A percentile compares a stretch with the other conserved stretches of the same genome.
phyloP scores from a whole-genome alignment of 2,888 invertebrate genomes.

The Boloria euphrosyne region DNA sequence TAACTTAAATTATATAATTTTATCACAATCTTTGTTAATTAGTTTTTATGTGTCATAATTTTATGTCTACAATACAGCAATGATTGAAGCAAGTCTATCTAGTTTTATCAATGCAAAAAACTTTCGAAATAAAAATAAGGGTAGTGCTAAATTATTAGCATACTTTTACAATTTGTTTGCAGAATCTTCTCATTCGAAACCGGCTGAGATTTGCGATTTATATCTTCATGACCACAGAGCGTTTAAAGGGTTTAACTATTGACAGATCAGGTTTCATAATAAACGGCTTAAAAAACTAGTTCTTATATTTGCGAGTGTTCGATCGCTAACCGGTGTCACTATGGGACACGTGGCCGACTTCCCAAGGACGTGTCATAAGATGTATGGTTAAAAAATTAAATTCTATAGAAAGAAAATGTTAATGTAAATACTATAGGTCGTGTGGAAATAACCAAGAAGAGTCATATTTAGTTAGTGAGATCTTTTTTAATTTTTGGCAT shows the following conservation, averaged over 20 bases:
- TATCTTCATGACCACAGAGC: conserved; percentile 43
- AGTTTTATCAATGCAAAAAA: conserved; percentile 8
- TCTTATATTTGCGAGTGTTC: conserved; percentile 18
- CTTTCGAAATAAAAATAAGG: conserved; percentile 3
- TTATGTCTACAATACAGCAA: too few species aligned
- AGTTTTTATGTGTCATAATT: too few species aligned
- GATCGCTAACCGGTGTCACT: conserved; percentile 18
- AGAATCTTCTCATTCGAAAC: conserved; percentile 29
- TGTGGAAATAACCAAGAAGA: background rate
- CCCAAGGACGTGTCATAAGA: conserved; percentile 26
- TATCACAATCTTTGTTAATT: too few species aligned
- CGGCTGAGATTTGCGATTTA: conserved; percentile 40
- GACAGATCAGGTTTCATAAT: conserved; percentile 37
- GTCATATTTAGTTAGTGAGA: conserved; percentile 8
- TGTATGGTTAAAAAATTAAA: conserved; percentile 15
- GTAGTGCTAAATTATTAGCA: conserved; percentile 8
- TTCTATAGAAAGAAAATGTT: background rate
- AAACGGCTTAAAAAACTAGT: conserved; percentile 25
- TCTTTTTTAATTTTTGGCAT: background rate
- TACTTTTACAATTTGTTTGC: conserved; percentile 21
- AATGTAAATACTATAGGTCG: conserved; percentile 12
- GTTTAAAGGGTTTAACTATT: conserved; percentile 38
- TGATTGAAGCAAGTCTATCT: conserved; percentile 6
- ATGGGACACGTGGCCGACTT: conserved; percentile 25
- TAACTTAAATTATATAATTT: too few species aligned